phyloP scores from a whole-genome alignment of 2,797 vertebrate species.

The Mycteria americana region DNA sequence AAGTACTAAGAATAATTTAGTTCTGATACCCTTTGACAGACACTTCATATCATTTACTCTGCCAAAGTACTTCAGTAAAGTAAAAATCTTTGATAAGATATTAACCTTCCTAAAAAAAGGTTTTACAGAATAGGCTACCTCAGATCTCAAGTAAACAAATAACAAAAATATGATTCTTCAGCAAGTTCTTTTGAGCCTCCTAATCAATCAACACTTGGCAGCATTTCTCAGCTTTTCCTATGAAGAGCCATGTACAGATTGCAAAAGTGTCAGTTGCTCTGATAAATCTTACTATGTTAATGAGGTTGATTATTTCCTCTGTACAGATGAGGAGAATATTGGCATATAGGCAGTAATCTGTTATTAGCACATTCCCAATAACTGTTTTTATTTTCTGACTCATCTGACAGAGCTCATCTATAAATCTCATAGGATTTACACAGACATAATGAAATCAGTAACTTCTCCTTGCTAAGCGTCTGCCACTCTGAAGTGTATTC shows the following conservation, averaged over 20 bases:
- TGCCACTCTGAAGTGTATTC: not conserved
- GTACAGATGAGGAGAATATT: slow-evolving; percentile 12
- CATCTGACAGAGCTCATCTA: not conserved
- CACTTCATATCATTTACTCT: not conserved
- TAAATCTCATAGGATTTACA: not conserved
- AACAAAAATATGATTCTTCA: not conserved
- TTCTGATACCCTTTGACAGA: not conserved
- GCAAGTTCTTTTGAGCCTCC: not conserved
- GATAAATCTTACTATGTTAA: slow-evolving; percentile 6
- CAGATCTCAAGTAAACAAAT: not conserved
- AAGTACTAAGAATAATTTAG: not conserved
- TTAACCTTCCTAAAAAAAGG: not conserved
- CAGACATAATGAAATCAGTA: not conserved
- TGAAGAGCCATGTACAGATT: not conserved
- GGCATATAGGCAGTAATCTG: not conserved
- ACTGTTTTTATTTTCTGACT: slow-evolving; percentile 22
- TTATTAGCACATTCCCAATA: slow-evolving; percentile 3
- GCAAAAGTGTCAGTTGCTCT: not conserved
- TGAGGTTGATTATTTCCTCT: slow-evolving; percentile 35
- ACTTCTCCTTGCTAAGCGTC: not conserved
- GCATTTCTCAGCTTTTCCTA: not conserved
- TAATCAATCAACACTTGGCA: slow-evolving; percentile 11
- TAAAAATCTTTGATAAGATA: not conserved
- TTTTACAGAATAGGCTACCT: not conserved
- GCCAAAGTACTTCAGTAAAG: not conserved